A percentile compares a stretch with the other conserved stretches of the same genome.
Evolutionary conservation across 2,113 vertebrate genomes (phyloP).

Genomic region (Eulacestoma nigropectus): DNA sequence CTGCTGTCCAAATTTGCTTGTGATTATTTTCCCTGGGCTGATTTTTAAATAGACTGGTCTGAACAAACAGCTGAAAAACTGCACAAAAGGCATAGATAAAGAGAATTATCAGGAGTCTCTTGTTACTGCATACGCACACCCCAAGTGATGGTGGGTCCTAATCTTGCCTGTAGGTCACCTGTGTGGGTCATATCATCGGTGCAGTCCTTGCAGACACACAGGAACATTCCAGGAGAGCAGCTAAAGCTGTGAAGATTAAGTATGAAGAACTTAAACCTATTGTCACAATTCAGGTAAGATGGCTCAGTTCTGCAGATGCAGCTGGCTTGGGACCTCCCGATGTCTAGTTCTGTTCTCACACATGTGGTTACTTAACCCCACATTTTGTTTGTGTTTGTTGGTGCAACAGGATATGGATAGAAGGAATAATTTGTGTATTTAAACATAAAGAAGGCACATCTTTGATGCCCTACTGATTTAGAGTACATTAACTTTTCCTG

Average conservation of each 20-base stretch:
- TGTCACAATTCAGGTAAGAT: slow-evolving; percentile 88
- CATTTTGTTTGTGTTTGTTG: background rate
- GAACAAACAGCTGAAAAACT: background rate
- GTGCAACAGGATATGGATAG: background rate
- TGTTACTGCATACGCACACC: background rate
- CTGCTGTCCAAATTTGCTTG: background rate
- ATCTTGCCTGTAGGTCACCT: slow-evolving; percentile 82
- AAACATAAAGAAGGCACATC: background rate
- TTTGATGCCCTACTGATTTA: background rate
- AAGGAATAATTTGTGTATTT: background rate
- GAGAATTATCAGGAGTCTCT: background rate
- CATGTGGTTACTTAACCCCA: background rate
- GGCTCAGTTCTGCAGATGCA: background rate
- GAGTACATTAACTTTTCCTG: background rate
- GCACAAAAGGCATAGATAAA: background rate
- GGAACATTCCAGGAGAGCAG: slow-evolving; percentile 86
- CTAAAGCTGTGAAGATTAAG: slow-evolving; percentile 80
- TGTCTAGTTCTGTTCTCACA: background rate
- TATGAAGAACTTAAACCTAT: slow-evolving; percentile 87
- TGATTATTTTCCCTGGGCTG: background rate
- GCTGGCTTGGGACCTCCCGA: background rate
- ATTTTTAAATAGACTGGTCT: background rate
- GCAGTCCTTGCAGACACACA: slow-evolving; percentile 89
- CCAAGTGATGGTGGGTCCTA: background rate
- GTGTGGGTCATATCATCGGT: slow-evolving; percentile 90